Conservation (phyloP, 2,113 vertebrate genomes). For the Ondatra zibethicus region DNA sequence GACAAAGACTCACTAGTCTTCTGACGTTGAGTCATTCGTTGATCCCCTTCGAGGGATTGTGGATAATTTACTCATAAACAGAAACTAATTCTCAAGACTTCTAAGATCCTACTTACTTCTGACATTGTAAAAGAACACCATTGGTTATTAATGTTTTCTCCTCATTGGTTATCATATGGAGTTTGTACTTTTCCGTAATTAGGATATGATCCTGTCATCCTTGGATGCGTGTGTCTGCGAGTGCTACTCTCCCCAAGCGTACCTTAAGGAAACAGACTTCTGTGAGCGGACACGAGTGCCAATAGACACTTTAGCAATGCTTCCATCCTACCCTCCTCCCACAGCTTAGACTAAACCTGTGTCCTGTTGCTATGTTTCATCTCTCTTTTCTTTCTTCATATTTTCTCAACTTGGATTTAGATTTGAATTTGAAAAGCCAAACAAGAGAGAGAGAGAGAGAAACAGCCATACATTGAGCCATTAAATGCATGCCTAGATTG, state of each 20-base stretch:
- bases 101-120: slow-evolving; percentile 41
- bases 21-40: neutral
- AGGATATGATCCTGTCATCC: neutral
- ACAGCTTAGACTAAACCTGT: neutral
- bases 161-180: neutral
- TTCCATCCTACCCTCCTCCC: neutral
- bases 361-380: neutral
- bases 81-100: slow-evolving; percentile 25
- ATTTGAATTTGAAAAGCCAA: neutral
- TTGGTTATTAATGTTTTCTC: slow-evolving; percentile 52
- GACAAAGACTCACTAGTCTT: neutral
- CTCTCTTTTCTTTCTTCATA: neutral
- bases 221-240: neutral
- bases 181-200: slow-evolving; percentile 6
- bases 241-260: fast-evolving
- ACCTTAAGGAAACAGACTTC: neutral
- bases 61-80: slow-evolving; percentile 48
- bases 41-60: neutral
- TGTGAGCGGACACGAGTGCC: neutral
- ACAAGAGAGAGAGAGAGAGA: neutral
- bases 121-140: slow-evolving; percentile 12
- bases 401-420: neutral
- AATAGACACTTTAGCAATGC: neutral
- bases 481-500: slow-evolving; percentile 6
- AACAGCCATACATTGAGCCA: neutral